Percentiles rank a stretch among this genome's conserved stretches.
Conservation (phyloP, 1,140 invertebrate species). For the Drosophila simulans region DNA sequence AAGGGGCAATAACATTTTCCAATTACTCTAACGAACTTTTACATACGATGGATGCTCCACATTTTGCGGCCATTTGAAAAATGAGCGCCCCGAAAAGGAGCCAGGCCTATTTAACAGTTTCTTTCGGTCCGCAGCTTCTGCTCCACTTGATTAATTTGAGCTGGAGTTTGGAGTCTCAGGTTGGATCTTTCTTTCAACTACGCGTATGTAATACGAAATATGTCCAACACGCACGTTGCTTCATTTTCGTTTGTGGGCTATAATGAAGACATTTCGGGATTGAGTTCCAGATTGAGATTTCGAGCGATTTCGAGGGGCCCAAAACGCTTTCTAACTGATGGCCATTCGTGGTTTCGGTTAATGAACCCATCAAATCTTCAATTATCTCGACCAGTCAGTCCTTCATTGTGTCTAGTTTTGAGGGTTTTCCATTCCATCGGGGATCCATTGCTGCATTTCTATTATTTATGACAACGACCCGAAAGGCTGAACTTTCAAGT, state of each 20-base stretch:
- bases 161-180: constrained; percentile 4
- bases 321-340: constrained; percentile 75
- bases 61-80: constrained; percentile 52
- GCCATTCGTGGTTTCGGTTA: constrained; percentile 53
- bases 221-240: constrained; percentile 27
- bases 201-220: constrained; percentile 15
- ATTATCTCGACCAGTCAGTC: constrained; percentile 15
- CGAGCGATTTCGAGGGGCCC: not conserved
- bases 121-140: constrained; percentile 40
- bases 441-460: constrained; percentile 1
- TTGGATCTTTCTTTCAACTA: constrained; percentile 42
- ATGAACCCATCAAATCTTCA: constrained; percentile 51
- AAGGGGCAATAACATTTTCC: constrained; percentile 46
- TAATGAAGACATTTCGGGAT: constrained; percentile 74
- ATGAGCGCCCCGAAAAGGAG: constrained; percentile 36
- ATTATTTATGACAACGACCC: not conserved
- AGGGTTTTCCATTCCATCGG: too few relatives aligned
- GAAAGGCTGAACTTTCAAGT: not conserved
- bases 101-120: constrained; percentile 38
- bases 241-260: not conserved
- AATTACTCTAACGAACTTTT: constrained; percentile 60
- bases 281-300: not conserved
- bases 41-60: constrained; percentile 60
- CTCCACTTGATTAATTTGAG: constrained; percentile 63
- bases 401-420: constrained; percentile 31